These are phyloP conservation scores for Orbicella faveolata DNA, from an alignment of 64 coral and sea anemone genomes.

Conservation along the genomic window DNA sequence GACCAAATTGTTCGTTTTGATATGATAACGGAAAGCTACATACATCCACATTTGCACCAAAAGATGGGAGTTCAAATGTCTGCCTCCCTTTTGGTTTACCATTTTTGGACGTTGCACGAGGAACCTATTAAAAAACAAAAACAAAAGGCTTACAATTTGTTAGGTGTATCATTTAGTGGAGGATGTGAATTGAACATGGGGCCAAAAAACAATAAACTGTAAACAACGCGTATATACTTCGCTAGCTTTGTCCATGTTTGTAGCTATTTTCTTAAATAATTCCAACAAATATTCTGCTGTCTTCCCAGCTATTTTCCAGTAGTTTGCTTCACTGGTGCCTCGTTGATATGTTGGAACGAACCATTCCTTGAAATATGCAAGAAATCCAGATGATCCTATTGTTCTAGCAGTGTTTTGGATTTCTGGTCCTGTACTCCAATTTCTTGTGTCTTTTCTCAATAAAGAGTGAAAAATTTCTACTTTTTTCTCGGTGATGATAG, in stretches of 20 bases:
- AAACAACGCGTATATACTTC: background rate
- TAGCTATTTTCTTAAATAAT: background rate
- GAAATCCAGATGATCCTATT: slow-evolving; percentile 7
- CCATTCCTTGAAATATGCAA: slow-evolving; percentile 19
- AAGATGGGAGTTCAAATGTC: background rate
- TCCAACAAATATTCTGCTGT: background rate
- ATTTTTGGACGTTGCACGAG: background rate
- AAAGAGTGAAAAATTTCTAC: slow-evolving; percentile 26
- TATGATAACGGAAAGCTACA: background rate
- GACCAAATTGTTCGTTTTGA: background rate
- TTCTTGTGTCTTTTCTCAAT: background rate
- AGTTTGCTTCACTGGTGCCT: background rate
- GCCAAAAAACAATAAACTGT: background rate
- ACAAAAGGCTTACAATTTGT: background rate
- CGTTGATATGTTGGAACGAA: background rate
- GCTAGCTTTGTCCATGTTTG: background rate
- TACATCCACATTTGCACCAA: background rate
- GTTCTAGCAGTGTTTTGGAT: slow-evolving; percentile 33
- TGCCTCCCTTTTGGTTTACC: background rate
- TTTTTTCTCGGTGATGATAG: slow-evolving; percentile 28
- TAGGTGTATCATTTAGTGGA: too few species aligned
- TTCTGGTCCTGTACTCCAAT: background rate
- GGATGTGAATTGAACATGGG: too few species aligned
- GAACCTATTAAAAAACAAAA: background rate
- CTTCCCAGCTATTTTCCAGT: background rate